Evolutionary conservation across 2,888 invertebrate genomes (phyloP).

Genomic region (Cylindroiulus punctatus): DNA sequence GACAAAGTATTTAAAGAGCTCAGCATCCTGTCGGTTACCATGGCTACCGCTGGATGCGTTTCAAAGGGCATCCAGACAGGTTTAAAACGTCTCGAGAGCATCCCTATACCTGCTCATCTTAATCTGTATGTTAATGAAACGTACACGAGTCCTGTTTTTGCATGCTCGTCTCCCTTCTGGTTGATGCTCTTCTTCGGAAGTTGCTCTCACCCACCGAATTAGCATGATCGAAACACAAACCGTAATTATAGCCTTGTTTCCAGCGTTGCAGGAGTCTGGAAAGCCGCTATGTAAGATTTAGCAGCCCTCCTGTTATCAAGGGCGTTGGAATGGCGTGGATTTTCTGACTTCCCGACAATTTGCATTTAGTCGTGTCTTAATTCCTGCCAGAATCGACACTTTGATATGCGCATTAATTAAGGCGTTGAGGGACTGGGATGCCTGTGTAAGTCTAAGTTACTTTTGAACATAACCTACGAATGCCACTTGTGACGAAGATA

Average conservation of each 20-base stretch:
- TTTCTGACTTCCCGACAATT: background rate
- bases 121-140: conserved; percentile 45
- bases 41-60: background rate
- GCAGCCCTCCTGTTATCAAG: background rate
- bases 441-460: too few species aligned
- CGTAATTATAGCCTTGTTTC: conserved; percentile 32
- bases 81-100: background rate
- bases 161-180: background rate
- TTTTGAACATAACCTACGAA: too few species aligned
- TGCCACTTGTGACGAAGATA: too few species aligned
- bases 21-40: conserved; percentile 14
- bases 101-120: conserved; percentile 10
- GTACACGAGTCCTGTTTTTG: background rate
- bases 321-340: background rate
- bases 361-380: background rate
- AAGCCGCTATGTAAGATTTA: too few species aligned
- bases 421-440: too few species aligned
- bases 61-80: background rate
- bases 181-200: background rate
- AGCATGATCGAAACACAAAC: conserved; percentile 40
- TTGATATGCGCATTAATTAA: background rate
- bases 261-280: background rate
- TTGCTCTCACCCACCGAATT: background rate
- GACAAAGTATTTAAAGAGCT: background rate
- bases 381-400: background rate